Base-by-base conservation (phyloP, 2,888 invertebrate genomes). In the Helleia helle region DNA sequence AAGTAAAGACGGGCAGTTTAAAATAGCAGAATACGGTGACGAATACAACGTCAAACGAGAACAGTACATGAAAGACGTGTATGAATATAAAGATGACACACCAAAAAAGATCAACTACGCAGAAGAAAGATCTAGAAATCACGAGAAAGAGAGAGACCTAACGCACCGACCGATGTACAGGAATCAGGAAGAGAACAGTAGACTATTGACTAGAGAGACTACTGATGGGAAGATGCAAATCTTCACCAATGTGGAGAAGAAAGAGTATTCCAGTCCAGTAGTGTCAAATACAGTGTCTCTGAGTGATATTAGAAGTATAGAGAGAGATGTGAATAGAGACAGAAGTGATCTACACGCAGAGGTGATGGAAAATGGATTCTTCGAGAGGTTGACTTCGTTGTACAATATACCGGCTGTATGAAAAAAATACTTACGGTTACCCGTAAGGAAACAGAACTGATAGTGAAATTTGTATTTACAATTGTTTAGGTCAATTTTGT, bases 201-300 rank as follows among this genome's bases (percentile, higher is more conserved):
- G 62, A 17, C 9, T 51, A 1, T 61, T 51, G 11, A 50, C 57
- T 17, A 40, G 51, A 1, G 71, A 69, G 4, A 73, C 69, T 37
- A 74, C 77, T 0, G 81, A 81, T 36, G 81, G 80, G 0, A 80
- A 79, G 38, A 52, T 81, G 52, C 74, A 75, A 11, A 65, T 77
- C 1, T 80, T 61, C 44, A 76, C 75, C 0, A 72, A 79, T 12
- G 53, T 79, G 0, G 79, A 77, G 37, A 76, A 71, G 27, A 50
- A 68, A 26, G 65, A 65, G 0, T 66, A 61, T 26, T 51, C 15
- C 1, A 59, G 52, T 0, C 46, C 63, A 0, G 57, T 64, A 7
- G 60, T 63, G 4, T 50, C 56, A 0, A 62, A 53, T 11, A 34
- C 60, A 0, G 62, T 61, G 1, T 40, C 52, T 3, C 39, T 74